Conservation (phyloP, 2,113 vertebrate species). For the Spizaetus ornatus region DNA sequence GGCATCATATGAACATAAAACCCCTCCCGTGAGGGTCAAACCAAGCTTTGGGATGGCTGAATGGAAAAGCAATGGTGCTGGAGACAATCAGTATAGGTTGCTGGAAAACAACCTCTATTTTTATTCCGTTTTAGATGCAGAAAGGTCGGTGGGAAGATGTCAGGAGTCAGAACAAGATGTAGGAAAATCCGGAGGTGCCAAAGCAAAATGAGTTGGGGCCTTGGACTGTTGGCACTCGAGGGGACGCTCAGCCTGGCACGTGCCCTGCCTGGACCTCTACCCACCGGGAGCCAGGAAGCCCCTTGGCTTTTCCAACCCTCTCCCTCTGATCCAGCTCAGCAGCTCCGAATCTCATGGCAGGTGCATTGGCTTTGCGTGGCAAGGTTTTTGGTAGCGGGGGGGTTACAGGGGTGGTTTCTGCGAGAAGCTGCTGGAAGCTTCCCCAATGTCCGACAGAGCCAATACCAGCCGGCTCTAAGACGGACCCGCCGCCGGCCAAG, state of each 20-base stretch:
- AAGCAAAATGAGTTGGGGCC: not conserved
- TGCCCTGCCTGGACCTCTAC: not conserved
- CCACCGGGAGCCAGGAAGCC: not conserved
- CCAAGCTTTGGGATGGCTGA: not conserved
- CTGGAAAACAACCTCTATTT: not conserved
- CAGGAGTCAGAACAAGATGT: rapidly evolving
- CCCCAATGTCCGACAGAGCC: no score
- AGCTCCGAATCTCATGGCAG: not conserved
- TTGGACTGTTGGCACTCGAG: not conserved
- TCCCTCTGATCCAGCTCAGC: not conserved
- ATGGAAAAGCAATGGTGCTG: not conserved
- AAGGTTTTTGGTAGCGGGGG: no score
- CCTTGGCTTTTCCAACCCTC: not conserved
- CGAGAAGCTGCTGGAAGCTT: no score
- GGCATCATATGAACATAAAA: not conserved
- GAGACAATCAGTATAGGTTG: rapidly evolving
- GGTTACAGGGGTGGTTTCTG: no score
- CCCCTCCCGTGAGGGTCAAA: not conserved
- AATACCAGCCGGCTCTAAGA: no score
- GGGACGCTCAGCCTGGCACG: not conserved
- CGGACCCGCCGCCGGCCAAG: no score
- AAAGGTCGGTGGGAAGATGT: not conserved
- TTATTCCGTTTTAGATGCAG: not conserved
- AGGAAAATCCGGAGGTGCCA: not conserved
- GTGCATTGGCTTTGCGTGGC: no score